These are phyloP conservation scores for Aphidius ervi DNA, from an alignment of 1,140 invertebrate species.

Conservation along the genomic window DNA sequence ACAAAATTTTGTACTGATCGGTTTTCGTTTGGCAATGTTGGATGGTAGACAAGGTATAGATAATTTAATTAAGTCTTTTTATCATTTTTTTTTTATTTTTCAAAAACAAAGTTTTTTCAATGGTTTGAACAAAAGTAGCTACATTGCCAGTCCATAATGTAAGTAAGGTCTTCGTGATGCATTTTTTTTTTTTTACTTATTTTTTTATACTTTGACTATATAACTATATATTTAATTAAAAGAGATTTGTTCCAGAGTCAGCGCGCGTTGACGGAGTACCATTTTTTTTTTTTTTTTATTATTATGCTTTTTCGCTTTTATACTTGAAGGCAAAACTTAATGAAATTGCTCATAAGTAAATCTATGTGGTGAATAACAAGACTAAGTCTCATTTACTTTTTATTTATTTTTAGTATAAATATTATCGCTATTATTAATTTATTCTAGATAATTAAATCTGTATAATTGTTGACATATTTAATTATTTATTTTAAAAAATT, in stretches of 20 bases:
- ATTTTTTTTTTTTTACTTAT: too few species aligned
- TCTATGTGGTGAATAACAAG: background rate
- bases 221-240: slow-evolving; percentile 14
- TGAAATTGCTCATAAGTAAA: slow-evolving; percentile 17
- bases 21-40: too few species aligned
- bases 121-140: background rate
- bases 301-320: slow-evolving; percentile 14
- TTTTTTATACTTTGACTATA: too few species aligned
- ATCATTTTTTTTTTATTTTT: background rate
- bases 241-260: slow-evolving; percentile 20
- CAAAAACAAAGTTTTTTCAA: slow-evolving; percentile 15
- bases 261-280: slow-evolving; percentile 19
- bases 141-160: background rate
- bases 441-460: too few species aligned
- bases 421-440: background rate
- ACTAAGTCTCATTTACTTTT: background rate
- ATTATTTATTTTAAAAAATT: background rate
- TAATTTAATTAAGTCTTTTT: slow-evolving; percentile 4
- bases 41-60: background rate
- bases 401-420: too few species aligned
- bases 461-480: background rate
- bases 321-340: slow-evolving; percentile 17
- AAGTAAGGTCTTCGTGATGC: background rate
- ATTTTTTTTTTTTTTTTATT: slow-evolving; percentile 8
- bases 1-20: slow-evolving; percentile 12